phyloP scores from a whole-genome alignment of 2,113 vertebrate species.

The Cairina moschata region DNA sequence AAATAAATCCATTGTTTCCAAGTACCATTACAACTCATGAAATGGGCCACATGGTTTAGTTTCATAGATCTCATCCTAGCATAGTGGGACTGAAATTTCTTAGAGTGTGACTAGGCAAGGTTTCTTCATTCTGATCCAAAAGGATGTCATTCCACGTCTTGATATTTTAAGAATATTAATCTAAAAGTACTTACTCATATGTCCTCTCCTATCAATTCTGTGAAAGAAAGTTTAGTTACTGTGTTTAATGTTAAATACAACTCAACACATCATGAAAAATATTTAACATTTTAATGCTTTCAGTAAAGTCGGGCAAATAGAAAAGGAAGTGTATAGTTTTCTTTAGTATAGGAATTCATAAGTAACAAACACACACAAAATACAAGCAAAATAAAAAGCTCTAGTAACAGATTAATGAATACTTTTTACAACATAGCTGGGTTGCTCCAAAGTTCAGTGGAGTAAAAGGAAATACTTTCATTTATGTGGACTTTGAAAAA shows the following conservation, averaged over 20 bases:
- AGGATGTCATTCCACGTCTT: neutral
- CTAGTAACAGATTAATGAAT: constrained; percentile 1
- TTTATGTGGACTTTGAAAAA: neutral
- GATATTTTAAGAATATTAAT: neutral
- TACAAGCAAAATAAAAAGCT: neutral
- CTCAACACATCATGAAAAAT: neutral
- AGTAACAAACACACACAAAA: neutral
- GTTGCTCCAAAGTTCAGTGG: constrained; percentile 1
- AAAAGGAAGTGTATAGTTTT: neutral
- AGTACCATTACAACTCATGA: neutral
- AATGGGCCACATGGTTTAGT: neutral
- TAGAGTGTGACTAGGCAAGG: neutral
- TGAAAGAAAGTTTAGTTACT: no score
- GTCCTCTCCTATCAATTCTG: neutral
- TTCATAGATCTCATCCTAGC: neutral
- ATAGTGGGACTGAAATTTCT: neutral
- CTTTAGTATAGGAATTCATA: neutral
- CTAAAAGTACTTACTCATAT: neutral
- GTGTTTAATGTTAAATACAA: neutral
- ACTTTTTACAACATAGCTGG: neutral
- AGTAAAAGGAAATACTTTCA: neutral
- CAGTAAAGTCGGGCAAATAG: neutral
- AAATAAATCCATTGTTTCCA: accelerated
- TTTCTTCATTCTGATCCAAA: neutral
- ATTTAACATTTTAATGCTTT: neutral